Conservation (phyloP, 2,113 vertebrate species). For the Rostratula benghalensis region DNA sequence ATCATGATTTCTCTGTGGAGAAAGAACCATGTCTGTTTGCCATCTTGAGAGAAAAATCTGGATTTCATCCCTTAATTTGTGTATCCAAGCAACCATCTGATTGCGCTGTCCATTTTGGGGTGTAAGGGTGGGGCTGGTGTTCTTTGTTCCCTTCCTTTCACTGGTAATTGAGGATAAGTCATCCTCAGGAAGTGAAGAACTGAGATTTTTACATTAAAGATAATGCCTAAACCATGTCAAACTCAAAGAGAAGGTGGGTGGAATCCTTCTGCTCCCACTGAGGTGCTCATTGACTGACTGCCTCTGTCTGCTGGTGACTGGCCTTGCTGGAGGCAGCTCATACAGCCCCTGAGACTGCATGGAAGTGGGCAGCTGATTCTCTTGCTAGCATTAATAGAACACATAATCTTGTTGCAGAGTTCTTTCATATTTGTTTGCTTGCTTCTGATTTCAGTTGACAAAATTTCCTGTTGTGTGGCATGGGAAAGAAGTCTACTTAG, state of each 20-base stretch:
- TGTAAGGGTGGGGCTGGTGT: accelerated
- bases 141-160: neutral
- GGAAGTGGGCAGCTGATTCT: neutral
- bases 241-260: neutral
- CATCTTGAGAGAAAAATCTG: neutral
- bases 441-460: neutral
- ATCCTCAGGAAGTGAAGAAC: neutral
- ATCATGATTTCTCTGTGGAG: neutral
- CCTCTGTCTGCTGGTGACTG: neutral
- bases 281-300: neutral
- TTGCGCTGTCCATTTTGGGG: neutral
- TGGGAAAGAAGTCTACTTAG: neutral
- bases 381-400: neutral
- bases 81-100: neutral
- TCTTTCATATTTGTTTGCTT: neutral
- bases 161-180: neutral
- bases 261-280: accelerated
- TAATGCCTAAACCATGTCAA: neutral
- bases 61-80: neutral
- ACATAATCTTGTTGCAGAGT: neutral
- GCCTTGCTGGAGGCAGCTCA: neutral
- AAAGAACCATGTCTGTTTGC: neutral
- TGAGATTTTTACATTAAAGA: neutral
- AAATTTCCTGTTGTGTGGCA: neutral
- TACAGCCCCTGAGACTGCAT: accelerated